Evolutionary conservation across 2,888 invertebrate species (phyloP), one percentile per base, ranked within the genome.

Genomic region (Tortricodes alternella): DNA sequence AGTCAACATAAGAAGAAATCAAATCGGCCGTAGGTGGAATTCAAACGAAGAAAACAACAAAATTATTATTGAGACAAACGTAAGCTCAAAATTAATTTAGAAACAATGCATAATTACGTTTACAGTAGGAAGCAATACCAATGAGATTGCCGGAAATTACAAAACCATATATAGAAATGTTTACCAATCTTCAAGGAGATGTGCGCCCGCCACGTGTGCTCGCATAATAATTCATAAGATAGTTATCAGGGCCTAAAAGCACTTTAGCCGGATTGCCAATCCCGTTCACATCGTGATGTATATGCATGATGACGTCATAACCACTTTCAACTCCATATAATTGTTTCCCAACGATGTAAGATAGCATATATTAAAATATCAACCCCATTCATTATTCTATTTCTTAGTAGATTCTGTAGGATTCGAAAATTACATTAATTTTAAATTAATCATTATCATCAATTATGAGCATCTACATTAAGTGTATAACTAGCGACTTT

Each of bases 221-320:
- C 68, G 64, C 65, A 73, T 78, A 74, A 73, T 73, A 76, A 80
- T 83, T 80, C 76, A 80, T 78, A 80, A 82, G 80, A 79, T 78
- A 80, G 80, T 82, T 80, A 83, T 79, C 71, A 71, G 65, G 66
- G 66, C 70, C 73, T 79, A 75, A 80, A 80, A 79, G 80, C 84
- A 78, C 81, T 85, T 75, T 65, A 70, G 67, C 71, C 57, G 70
- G 76, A 85, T 83, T 85, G 83, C 70, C 81, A 83, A 84, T 83
- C 72, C 73, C 68, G 60, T 68, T 65, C 65, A 68, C 34, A 32
- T 43, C 59, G 60, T 64, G 62, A 74, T 72, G 71, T 78, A 82
- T 83, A 81, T 83, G 78, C 79, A 75, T 79, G 74, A 76, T 74
- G 76, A 70, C 75, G 76, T 78, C 78, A 79, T 76, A 76, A 74